Evolutionary conservation across 2,797 vertebrate genomes (phyloP), one percentile per base, ranked within the genome.

Genomic region (Periparus ater): DNA sequence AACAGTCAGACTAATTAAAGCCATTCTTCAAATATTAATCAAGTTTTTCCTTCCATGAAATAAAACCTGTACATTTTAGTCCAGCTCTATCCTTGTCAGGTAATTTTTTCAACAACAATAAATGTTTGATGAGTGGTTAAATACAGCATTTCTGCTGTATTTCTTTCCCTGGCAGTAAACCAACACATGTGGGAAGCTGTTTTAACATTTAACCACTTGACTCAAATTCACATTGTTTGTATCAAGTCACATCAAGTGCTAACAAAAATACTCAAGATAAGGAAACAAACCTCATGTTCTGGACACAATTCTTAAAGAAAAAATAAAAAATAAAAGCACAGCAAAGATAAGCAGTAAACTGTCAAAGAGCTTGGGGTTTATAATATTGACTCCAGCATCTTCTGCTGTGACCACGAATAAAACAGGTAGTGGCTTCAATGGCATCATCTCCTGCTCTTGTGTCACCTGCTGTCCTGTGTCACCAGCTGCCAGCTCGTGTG

Each of bases 1-100:
- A 96, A 94, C 51, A 93, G 78, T 68, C 91, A 67, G 67, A 82
- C 95, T 95, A 85, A 95, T 96, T 95, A 93, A 89, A 96, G 83
- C 61, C 75, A 83, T 78, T 81, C 79, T 93, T 95, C 68, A 92
- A 96, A 78, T 62, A 93, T 60, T 91, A 93, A 84, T 81, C 93
- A 88, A 86, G 58, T 85, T 89, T 81, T 77, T 47, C 32, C 48
- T 93, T 78, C 44, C 50, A 65, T 45, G n/a, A 71, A 86, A 73
- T 51, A 70, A 26, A 95, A 85, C 73, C 71, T 76, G 45, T 42
- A 54, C 29, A 22, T 92, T 95, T 95, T 34, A 82, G 76, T 87
- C 73, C 66, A 77, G 61, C 17, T 62, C 68, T 68, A 87, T 80
- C 85, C 50, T 79, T 78, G 54, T 54, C 55, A 78, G 45, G 68